A percentile compares a stretch with the other conserved stretches of the same genome.
phyloP scores from a whole-genome alignment of 2,113 vertebrate genomes.

The Colossoma macropomum region DNA sequence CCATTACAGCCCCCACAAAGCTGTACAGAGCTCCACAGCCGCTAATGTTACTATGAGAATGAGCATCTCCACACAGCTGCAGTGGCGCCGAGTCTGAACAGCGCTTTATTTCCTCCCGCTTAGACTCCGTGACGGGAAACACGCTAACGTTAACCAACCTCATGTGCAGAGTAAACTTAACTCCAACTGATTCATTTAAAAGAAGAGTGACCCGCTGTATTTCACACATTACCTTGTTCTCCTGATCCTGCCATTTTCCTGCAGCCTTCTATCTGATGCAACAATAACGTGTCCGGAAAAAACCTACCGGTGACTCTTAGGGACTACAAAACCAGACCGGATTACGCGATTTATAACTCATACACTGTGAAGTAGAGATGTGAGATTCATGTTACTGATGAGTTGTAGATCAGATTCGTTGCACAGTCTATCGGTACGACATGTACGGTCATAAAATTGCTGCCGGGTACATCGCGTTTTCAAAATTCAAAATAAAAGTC shows the following conservation, averaged over 20 bases:
- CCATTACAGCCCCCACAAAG: not conserved
- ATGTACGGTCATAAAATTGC: not conserved
- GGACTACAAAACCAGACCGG: not conserved
- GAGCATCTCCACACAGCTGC: not conserved
- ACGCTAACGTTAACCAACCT: too few species aligned
- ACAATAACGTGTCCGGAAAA: constrained; percentile 78
- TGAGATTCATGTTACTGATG: not conserved
- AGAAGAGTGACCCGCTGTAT: not conserved
- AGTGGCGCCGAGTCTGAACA: not conserved
- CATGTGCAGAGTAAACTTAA: not conserved
- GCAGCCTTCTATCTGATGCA: constrained; percentile 75
- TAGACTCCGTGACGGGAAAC: too few species aligned
- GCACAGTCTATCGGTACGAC: too few species aligned
- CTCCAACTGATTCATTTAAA: not conserved
- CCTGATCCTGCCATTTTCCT: constrained; percentile 68
- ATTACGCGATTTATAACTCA: not conserved
- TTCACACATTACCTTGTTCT: constrained; percentile 68
- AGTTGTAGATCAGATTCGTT: not conserved
- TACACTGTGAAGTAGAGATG: not conserved
- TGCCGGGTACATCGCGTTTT: constrained; percentile 12
- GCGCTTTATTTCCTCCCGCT: too few species aligned
- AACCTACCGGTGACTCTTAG: not conserved
- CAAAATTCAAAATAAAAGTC: constrained; percentile 31
- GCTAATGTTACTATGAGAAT: not conserved
- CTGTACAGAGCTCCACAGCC: not conserved